phyloP scores from a whole-genome alignment of 1,140 invertebrate genomes.

The Drosophila hydei region DNA sequence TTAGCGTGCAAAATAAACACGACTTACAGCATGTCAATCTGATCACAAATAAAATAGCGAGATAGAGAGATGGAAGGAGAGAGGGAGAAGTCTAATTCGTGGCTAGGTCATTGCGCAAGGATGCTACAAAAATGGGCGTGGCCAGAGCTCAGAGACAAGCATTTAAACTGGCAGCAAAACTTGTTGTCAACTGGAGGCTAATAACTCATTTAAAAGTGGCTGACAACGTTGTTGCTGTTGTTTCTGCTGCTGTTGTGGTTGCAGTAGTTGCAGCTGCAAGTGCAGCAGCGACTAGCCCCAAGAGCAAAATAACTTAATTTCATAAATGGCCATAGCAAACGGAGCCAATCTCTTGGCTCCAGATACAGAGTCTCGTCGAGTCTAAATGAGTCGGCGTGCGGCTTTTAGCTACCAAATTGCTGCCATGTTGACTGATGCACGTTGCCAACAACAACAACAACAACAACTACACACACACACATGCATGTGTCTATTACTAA shows the following conservation, averaged over 20 bases:
- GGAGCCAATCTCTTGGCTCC: slow-evolving; percentile 17
- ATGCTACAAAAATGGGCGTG: slow-evolving; percentile 58
- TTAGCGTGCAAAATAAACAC: slow-evolving; percentile 78
- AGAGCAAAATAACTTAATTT: slow-evolving; percentile 84
- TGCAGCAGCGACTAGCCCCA: slow-evolving; percentile 60
- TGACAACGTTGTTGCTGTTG: slow-evolving; percentile 48
- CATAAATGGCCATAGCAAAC: slow-evolving; percentile 75
- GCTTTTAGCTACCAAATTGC: slow-evolving; percentile 69
- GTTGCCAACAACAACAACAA: slow-evolving; percentile 35
- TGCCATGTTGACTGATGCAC: slow-evolving; percentile 71
- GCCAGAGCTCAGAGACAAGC: slow-evolving; percentile 48
- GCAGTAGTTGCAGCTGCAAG: slow-evolving; percentile 44
- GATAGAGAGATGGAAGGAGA: background rate
- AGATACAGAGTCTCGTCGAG: slow-evolving; percentile 27
- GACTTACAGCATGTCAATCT: slow-evolving; percentile 10
- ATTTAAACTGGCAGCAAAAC: slow-evolving; percentile 41
- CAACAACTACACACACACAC: too few species aligned
- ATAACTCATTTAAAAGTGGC: slow-evolving; percentile 77
- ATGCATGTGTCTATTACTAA: slow-evolving; percentile 46
- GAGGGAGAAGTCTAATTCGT: slow-evolving; percentile 42
- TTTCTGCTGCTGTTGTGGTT: slow-evolving; percentile 21
- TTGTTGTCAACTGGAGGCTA: slow-evolving; percentile 72
- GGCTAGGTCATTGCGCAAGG: slow-evolving; percentile 30
- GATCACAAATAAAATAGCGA: too few species aligned
- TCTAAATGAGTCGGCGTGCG: slow-evolving; percentile 32